Evolutionary conservation across 2,888 invertebrate species (phyloP).

Genomic region (Oithona nana): DNA sequence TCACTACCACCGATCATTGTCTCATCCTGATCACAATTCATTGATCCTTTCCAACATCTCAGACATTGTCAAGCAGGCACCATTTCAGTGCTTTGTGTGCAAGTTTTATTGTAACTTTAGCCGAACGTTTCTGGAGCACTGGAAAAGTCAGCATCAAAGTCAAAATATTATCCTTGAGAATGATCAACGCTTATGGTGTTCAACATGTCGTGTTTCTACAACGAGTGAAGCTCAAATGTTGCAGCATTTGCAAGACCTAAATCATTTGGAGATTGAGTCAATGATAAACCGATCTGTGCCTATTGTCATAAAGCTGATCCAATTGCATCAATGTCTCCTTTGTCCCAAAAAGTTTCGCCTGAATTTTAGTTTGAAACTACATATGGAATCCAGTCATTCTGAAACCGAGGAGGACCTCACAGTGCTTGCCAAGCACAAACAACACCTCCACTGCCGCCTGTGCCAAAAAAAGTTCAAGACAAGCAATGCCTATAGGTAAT

Average conservation of each 20-base stretch:
- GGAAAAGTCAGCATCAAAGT: conserved; percentile 4
- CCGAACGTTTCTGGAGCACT: conserved; percentile 41
- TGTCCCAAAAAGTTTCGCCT: conserved; percentile 50
- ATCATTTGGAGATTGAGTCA: conserved; percentile 50
- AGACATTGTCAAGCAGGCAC: conserved; percentile 55
- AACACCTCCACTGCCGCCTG: too few relatives aligned
- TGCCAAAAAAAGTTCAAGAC: too few relatives aligned
- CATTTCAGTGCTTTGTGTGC: conserved; percentile 67
- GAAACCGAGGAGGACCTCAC: too few relatives aligned
- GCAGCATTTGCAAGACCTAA: conserved; percentile 41
- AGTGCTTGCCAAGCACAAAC: too few relatives aligned
- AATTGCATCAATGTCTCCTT: conserved; percentile 40
- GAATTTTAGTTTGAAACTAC: conserved; percentile 49
- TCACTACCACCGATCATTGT: conserved; percentile 47
- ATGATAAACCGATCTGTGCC: conserved; percentile 62
- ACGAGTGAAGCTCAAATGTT: conserved; percentile 44
- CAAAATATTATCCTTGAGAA: conserved; percentile 25
- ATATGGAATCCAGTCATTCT: conserved; percentile 31
- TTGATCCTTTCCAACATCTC: conserved; percentile 56
- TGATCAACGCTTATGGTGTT: conserved; percentile 42
- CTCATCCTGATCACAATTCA: conserved; percentile 31
- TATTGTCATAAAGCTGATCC: conserved; percentile 48
- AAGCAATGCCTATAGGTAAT: too few relatives aligned
- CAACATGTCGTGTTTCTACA: conserved; percentile 35
- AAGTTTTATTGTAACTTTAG: conserved; percentile 56